Evolutionary conservation across 2,797 vertebrate genomes (phyloP).

Genomic region (Notolabrus celidotus): DNA sequence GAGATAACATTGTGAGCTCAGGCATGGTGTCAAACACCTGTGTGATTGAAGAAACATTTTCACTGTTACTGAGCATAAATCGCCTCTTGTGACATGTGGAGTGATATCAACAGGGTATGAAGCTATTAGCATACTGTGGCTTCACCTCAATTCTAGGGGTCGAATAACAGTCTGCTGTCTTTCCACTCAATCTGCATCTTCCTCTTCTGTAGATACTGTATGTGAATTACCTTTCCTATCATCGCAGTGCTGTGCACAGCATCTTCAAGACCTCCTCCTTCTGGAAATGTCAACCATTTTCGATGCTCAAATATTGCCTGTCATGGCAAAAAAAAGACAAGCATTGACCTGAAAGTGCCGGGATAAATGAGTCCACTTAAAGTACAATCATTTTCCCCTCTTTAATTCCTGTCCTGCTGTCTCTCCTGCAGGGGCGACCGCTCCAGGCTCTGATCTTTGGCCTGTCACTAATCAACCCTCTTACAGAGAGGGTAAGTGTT

Average conservation of each 20-base stretch:
- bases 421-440: slow-evolving; percentile 24
- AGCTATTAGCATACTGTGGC: slow-evolving; percentile 59
- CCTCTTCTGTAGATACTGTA: slow-evolving; percentile 38
- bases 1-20: slow-evolving; percentile 66
- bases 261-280: slow-evolving; percentile 61
- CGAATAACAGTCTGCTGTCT: slow-evolving; percentile 61
- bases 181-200: slow-evolving; percentile 48
- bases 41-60: slow-evolving; percentile 58
- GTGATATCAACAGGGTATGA: slow-evolving; percentile 49
- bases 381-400: slow-evolving; percentile 58
- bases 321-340: slow-evolving; percentile 60
- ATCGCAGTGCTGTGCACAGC: slow-evolving; percentile 44
- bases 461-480: slow-evolving; percentile 72
- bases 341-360: slow-evolving; percentile 70
- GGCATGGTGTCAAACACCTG: slow-evolving; percentile 71
- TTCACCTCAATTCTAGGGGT: slow-evolving; percentile 71
- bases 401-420: slow-evolving; percentile 56
- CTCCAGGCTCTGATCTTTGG: slow-evolving; percentile 59
- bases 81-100: slow-evolving; percentile 24
- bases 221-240: slow-evolving; percentile 67
- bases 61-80: slow-evolving; percentile 57
- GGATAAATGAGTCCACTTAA: slow-evolving; percentile 75
- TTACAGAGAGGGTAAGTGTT: slow-evolving; percentile 47
- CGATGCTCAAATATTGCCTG: slow-evolving; percentile 72
- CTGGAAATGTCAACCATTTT: slow-evolving; percentile 82